Conservation (phyloP, 92 coral and sea anemone genomes). For the Zoanthus gigantus region DNA sequence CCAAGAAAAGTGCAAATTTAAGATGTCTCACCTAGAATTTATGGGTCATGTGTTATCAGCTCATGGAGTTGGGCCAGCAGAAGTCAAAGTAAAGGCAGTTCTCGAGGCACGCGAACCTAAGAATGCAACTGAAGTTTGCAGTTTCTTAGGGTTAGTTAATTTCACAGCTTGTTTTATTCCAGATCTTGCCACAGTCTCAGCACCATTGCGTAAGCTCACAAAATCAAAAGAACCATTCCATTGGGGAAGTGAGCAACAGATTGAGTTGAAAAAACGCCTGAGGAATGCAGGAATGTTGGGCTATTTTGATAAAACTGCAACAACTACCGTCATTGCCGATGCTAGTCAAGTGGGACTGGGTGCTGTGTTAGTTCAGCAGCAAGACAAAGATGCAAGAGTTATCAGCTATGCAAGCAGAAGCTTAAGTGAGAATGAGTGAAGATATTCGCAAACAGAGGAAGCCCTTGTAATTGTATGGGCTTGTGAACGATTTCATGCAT, state of each 20-base stretch:
- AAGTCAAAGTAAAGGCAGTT: not conserved
- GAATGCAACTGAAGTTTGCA: conserved; percentile 4
- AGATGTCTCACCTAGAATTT: conserved; percentile 52
- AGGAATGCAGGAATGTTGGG: not conserved
- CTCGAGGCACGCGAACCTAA: conserved; percentile 21
- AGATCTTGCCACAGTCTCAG: no score
- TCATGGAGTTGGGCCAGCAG: conserved; percentile 15
- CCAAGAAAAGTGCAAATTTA: conserved; percentile 56
- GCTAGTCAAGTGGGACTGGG: not conserved
- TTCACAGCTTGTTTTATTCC: no score
- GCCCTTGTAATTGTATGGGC: no score
- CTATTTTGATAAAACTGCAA: not conserved
- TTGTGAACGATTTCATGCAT: no score
- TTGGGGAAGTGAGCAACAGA: not conserved
- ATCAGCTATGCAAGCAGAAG: not conserved
- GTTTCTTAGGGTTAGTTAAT: not conserved
- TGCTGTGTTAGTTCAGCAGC: not conserved
- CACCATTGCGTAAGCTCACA: no score
- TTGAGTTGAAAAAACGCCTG: not conserved
- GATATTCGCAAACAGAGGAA: not conserved
- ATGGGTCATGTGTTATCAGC: conserved; percentile 11
- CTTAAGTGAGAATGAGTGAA: not conserved
- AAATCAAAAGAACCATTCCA: conserved; percentile 36
- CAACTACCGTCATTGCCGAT: not conserved
- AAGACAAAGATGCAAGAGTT: not conserved